A percentile compares a stretch with the other conserved stretches of the same genome.
phyloP scores from a whole-genome alignment of 2,888 invertebrate species.

The Peribatodes rhomboidaria region DNA sequence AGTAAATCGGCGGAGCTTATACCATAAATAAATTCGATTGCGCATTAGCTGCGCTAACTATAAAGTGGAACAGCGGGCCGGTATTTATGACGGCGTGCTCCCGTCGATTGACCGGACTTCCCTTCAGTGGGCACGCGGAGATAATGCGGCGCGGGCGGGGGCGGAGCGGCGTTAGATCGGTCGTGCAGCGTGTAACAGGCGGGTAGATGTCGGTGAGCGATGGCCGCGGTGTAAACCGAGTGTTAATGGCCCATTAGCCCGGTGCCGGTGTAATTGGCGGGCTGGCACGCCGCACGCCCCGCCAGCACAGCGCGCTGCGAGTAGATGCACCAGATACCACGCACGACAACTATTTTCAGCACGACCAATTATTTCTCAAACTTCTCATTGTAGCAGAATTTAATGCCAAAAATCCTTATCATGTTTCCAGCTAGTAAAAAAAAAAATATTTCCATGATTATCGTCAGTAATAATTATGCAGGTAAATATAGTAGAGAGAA shows the following conservation, averaged over 20 bases:
- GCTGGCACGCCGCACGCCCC: conserved; percentile 56
- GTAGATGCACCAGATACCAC: conserved; percentile 70
- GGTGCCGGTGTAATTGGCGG: conserved; percentile 75
- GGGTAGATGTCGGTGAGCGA: conserved; percentile 67
- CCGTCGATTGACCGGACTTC: conserved; percentile 40
- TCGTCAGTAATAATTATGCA: too few relatives aligned
- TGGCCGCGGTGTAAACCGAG: conserved; percentile 73
- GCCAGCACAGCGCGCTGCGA: conserved; percentile 60
- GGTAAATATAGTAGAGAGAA: too few relatives aligned
- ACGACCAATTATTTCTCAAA: conserved; percentile 48
- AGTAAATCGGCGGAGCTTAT: conserved; percentile 55
- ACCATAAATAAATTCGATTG: conserved; percentile 61
- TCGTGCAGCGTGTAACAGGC: conserved; percentile 28
- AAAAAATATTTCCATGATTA: background rate
- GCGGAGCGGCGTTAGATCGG: conserved; percentile 44
- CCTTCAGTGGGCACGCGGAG: conserved; percentile 48
- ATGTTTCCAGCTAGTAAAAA: background rate
- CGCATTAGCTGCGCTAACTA: conserved; percentile 57
- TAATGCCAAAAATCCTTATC: background rate
- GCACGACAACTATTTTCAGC: conserved; percentile 71
- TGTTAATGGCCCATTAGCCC: conserved; percentile 83
- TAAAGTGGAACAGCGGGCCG: conserved; percentile 55
- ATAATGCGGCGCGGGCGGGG: conserved; percentile 45
- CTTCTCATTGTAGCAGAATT: background rate
- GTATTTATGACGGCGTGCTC: conserved; percentile 54